phyloP scores from a whole-genome alignment of 2,113 vertebrate species.

The Pipra filicauda region DNA sequence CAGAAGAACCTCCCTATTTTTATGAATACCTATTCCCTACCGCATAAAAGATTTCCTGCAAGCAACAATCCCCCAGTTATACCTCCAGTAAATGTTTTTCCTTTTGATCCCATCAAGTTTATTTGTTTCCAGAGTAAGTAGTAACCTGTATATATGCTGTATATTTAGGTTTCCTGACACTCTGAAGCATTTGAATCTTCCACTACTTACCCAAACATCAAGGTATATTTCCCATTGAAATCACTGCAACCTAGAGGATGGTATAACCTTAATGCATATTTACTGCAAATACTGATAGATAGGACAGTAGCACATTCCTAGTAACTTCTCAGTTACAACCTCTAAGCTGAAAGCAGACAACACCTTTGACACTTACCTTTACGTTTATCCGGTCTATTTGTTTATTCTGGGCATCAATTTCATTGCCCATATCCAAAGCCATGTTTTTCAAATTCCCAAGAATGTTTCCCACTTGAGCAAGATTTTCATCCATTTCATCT shows the following conservation, averaged over 20 bases:
- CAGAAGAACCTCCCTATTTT: background rate
- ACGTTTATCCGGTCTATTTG: slow-evolving; percentile 85
- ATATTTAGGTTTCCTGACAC: background rate
- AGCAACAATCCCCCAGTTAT: background rate
- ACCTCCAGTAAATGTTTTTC: background rate
- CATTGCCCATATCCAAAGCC: slow-evolving; percentile 93
- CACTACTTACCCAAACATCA: background rate
- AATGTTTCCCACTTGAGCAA: slow-evolving; percentile 87
- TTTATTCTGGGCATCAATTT: slow-evolving; percentile 92
- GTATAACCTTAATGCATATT: background rate
- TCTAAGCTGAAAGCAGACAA: background rate
- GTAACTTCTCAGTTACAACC: background rate
- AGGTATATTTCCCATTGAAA: background rate
- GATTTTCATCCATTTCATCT: slow-evolving; percentile 98
- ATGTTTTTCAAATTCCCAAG: slow-evolving; percentile 90
- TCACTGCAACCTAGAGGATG: background rate
- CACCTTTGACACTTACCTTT: slow-evolving; percentile 76
- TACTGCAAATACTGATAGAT: background rate
- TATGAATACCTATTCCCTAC: background rate
- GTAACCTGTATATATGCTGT: background rate
- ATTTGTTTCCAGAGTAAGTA: background rate
- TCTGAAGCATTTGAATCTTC: background rate
- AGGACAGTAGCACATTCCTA: background rate
- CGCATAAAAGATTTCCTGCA: rapidly evolving
- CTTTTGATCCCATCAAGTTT: background rate